A percentile compares a stretch with the other conserved stretches of the same genome.
Evolutionary conservation across 2,113 vertebrate species (phyloP).

Genomic region (Athene noctua): DNA sequence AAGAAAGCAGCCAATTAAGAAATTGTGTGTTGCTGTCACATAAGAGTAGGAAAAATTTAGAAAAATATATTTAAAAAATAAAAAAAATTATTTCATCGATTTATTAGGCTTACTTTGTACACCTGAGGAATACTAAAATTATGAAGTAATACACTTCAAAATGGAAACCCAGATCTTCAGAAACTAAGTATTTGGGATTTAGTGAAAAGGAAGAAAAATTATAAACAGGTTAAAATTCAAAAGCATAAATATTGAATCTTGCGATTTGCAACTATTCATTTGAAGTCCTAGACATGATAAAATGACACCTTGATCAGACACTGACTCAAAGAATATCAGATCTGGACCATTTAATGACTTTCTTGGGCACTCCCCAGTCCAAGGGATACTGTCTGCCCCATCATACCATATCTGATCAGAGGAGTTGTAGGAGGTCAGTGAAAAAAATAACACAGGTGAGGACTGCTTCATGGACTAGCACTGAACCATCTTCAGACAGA

Average conservation of each 20-base stretch:
- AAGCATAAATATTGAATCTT: background rate
- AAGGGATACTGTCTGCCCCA: background rate
- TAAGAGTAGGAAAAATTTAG: background rate
- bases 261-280: background rate
- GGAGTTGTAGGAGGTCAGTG: background rate
- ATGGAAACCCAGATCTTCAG: background rate
- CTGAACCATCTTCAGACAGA: background rate
- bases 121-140: background rate
- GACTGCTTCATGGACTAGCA: background rate
- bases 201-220: background rate
- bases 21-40: background rate
- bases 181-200: background rate
- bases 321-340: background rate
- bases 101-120: background rate
- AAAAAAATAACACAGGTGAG: background rate
- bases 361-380: background rate
- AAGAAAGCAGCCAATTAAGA: background rate
- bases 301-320: background rate
- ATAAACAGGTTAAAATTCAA: background rate
- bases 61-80: background rate
- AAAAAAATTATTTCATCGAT: background rate
- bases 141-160: background rate
- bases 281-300: background rate
- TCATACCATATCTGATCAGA: fast-evolving
- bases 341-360: background rate